Base-by-base conservation (phyloP, 1,140 invertebrate species). In the Drosophila truncata region DNA sequence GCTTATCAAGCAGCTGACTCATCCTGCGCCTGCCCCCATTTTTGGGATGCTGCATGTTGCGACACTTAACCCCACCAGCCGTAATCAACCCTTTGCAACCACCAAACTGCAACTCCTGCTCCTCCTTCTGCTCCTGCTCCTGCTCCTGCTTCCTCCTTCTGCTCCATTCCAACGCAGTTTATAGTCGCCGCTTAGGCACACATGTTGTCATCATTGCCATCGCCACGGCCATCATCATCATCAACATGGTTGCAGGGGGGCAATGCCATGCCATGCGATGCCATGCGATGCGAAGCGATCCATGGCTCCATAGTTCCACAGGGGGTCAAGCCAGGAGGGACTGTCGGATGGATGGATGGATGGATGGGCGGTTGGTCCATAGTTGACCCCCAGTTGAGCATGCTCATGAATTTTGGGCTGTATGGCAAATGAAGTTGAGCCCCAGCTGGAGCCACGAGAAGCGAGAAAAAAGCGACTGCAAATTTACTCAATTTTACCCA, bases 391-490 rank as follows among this genome's bases (percentile, higher is more conserved):
- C 61, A 58, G 31, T 55, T 29, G 75, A 64, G 80, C 80, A 83
- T 80, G 80, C 84, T 87, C 83, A 83, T 87, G 84, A 88, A 88
- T 88, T 88, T 87, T 83, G 31, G 55, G 64, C 71, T 60, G 76
- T 78, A 78, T 75, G 60, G 66, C 73, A 85, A 86, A 85, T 75
- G 77, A 88, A 78, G 76, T 77, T 60, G 35, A 52, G 62, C 46
- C 52, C 52, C 73, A 82, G 69, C 78, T 86, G 75, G 59, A 78
- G 47, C 55, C 50, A 39, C 64, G 63, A 55, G 57, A 61, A 61
- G 44, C 50, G 47, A 44, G 42, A 71, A 72, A 64, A 82, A 60
- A 66, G 14, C 54, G 29, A 59, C 47, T 69, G 82, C 41, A 81
- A 84, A 84, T 85, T 73, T 64, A 64, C 65, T 67, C 50, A 55